phyloP scores from a whole-genome alignment of 2,888 invertebrate genomes.

The Biston betularia region DNA sequence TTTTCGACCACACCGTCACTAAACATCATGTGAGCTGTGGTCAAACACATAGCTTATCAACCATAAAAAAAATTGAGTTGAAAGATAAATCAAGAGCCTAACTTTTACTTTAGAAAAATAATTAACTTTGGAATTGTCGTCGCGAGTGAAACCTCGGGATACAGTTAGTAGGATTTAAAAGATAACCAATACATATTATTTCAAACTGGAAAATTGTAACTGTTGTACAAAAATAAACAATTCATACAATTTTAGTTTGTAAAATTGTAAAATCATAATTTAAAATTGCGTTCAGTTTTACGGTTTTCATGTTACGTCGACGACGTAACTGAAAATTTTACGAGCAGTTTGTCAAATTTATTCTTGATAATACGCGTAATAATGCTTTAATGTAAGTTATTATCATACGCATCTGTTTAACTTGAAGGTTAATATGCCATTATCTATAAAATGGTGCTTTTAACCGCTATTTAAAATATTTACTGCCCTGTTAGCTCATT shows the following conservation, averaged over 20 bases:
- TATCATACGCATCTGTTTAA: slow-evolving; percentile 26
- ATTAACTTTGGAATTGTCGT: too few relatives aligned
- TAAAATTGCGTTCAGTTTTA: slow-evolving; percentile 53
- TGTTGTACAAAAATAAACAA: too few relatives aligned
- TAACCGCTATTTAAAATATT: slow-evolving; percentile 9
- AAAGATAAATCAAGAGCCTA: too few relatives aligned
- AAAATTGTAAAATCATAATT: slow-evolving; percentile 49
- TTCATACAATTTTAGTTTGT: slow-evolving; percentile 25
- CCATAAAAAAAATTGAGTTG: too few relatives aligned
- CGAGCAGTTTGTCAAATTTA: slow-evolving; percentile 30
- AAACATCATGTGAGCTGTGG: too few relatives aligned
- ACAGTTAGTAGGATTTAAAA: too few relatives aligned
- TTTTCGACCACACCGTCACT: too few relatives aligned
- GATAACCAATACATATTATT: too few relatives aligned
- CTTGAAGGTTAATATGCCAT: slow-evolving; percentile 24
- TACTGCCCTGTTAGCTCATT: not conserved
- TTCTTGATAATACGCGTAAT: slow-evolving; percentile 28
- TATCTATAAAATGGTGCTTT: slow-evolving; percentile 6
- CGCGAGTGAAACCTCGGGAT: too few relatives aligned
- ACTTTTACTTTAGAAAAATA: too few relatives aligned
- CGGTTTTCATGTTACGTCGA: slow-evolving; percentile 43
- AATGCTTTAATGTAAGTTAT: slow-evolving; percentile 30
- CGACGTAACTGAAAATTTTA: slow-evolving; percentile 35
- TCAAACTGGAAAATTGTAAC: too few relatives aligned
- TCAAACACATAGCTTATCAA: too few relatives aligned